Evolutionary conservation across 2,888 invertebrate species (phyloP).

Genomic region (Drosophila neoperkinsi): DNA sequence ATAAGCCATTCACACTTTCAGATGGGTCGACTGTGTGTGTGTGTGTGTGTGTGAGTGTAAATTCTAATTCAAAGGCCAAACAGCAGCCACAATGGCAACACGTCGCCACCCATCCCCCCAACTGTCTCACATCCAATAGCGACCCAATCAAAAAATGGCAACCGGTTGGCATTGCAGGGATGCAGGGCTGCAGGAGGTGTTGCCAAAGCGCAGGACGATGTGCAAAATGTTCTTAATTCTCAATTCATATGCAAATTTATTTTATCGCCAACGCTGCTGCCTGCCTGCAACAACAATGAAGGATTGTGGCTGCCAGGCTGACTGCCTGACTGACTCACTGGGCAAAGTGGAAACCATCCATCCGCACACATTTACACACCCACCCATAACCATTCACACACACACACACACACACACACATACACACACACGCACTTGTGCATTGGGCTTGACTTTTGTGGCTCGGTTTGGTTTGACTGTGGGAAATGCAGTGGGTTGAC

Average conservation of each 20-base stretch:
- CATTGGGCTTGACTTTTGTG: conserved; percentile 62
- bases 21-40: conserved; percentile 41
- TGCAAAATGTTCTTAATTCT: conserved; percentile 85
- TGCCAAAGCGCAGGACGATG: conserved; percentile 67
- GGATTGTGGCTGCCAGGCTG: conserved; percentile 66
- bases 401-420: conserved; percentile 2
- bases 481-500: conserved; percentile 21
- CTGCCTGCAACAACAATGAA: conserved; percentile 73
- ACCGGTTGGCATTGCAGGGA: conserved; percentile 53
- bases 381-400: conserved; percentile 1
- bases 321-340: conserved; percentile 61
- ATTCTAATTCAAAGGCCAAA: conserved; percentile 80
- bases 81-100: conserved; percentile 75
- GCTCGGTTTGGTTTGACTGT: conserved; percentile 48
- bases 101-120: conserved; percentile 31
- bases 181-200: not conserved
- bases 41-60: conserved; percentile 23
- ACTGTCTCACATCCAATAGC: conserved; percentile 38
- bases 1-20: conserved; percentile 78
- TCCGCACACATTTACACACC: conserved; percentile 32
- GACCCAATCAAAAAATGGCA: conserved; percentile 69
- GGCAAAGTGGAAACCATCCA: conserved; percentile 40
- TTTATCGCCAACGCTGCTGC: conserved; percentile 81
- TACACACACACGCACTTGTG: conserved; percentile 28
- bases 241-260: conserved; percentile 86